These are phyloP conservation scores for Trissolcus japonicus DNA, from an alignment of 2,888 invertebrate genomes.

Conservation along the genomic window DNA sequence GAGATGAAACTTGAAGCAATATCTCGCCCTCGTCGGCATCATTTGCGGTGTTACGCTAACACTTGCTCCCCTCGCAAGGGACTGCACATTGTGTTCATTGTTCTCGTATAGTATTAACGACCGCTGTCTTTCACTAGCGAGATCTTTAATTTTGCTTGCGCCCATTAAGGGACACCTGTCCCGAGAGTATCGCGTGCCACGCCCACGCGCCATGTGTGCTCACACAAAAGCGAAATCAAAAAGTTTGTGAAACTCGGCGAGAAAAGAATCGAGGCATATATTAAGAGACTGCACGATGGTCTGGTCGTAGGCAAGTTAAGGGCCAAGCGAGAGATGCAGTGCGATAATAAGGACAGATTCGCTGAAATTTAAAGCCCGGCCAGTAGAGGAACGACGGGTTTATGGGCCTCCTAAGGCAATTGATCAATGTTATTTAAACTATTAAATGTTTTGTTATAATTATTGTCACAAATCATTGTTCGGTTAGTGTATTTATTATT, in stretches of 20 bases:
- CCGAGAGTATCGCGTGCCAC: conserved; percentile 58
- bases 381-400: too few species aligned
- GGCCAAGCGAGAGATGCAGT: conserved; percentile 11
- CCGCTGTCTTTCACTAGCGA: conserved; percentile 58
- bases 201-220: conserved; percentile 20
- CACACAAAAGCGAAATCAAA: conserved; percentile 4
- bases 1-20: conserved; percentile 22
- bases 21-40: conserved; percentile 63
- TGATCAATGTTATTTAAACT: too few species aligned
- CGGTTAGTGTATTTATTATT: too few species aligned
- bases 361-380: conserved; percentile 11
- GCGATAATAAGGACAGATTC: conserved; percentile 14
- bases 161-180: conserved; percentile 63
- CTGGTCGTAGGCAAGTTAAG: conserved; percentile 18
- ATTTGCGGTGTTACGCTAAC: conserved; percentile 68
- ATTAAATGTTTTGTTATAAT: too few species aligned
- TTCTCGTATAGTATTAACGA: conserved; percentile 66
- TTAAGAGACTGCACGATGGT: conserved; percentile 11
- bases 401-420: too few species aligned
- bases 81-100: conserved; percentile 67
- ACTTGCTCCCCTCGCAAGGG: conserved; percentile 61
- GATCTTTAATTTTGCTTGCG: conserved; percentile 68
- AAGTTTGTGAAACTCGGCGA: conserved; percentile 19
- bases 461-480: too few species aligned
- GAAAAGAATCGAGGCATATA: conserved; percentile 10